Percentiles rank a stretch among this genome's conserved stretches.
These are phyloP conservation scores for Sebastolobus alascanus DNA, from an alignment of 2,797 vertebrate species.

Conservation along the genomic window DNA sequence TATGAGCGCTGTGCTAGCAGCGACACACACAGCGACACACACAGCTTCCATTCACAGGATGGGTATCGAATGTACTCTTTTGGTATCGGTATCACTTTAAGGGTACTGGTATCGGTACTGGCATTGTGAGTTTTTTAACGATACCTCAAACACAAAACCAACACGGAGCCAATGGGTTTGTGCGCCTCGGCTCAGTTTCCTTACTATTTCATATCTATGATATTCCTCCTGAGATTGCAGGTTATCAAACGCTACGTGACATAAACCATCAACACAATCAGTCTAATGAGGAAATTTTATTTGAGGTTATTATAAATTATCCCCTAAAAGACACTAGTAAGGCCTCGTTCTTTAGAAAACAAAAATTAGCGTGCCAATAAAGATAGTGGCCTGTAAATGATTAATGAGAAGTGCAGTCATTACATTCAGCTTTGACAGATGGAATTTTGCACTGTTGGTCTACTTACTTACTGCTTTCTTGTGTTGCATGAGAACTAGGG, in stretches of 20 bases:
- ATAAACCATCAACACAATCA: slow-evolving; percentile 17
- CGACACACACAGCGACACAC: too few relatives aligned
- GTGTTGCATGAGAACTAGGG: slow-evolving; percentile 26
- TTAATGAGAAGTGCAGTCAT: slow-evolving; percentile 37
- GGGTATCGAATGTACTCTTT: too few relatives aligned
- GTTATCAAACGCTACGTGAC: slow-evolving; percentile 37
- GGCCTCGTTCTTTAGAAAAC: not conserved
- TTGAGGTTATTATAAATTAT: slow-evolving; percentile 19
- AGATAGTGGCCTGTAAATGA: slow-evolving; percentile 41
- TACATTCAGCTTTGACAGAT: slow-evolving; percentile 40
- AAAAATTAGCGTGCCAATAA: not conserved
- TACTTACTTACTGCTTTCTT: slow-evolving; percentile 23
- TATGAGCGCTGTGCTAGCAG: too few relatives aligned
- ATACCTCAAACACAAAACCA: not conserved
- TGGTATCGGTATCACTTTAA: too few relatives aligned
- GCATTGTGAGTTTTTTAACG: too few relatives aligned
- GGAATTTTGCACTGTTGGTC: slow-evolving; percentile 27
- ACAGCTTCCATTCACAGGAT: too few relatives aligned
- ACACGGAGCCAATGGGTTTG: not conserved
- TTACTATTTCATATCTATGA: slow-evolving; percentile 13
- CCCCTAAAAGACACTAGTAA: slow-evolving; percentile 7
- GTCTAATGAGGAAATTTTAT: slow-evolving; percentile 17
- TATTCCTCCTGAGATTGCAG: slow-evolving; percentile 24
- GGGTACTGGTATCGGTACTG: too few relatives aligned
- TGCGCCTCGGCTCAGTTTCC: slow-evolving; percentile 2